Evolutionary conservation across 2,888 invertebrate species (phyloP).

Genomic region (Dryadula phaetusa): DNA sequence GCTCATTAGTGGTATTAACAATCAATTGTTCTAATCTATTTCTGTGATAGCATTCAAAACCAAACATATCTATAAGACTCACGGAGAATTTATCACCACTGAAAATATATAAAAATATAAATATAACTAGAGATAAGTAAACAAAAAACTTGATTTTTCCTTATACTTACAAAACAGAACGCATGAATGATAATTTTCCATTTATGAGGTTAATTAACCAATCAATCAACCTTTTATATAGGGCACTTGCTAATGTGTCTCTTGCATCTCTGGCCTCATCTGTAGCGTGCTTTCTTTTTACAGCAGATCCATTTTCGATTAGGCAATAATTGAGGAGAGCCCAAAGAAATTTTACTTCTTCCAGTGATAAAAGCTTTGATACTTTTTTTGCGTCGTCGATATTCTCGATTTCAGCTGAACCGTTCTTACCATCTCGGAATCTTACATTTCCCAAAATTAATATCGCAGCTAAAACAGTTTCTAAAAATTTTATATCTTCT

Average conservation of each 20-base stretch:
- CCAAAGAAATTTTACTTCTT: conserved; percentile 93
- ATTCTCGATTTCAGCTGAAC: conserved; percentile 89
- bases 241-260: conserved; percentile 92
- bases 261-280: conserved; percentile 93
- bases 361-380: conserved; percentile 89
- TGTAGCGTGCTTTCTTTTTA: conserved; percentile 87
- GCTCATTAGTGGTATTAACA: conserved; percentile 95
- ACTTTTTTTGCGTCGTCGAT: conserved; percentile 88
- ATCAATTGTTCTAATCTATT: conserved; percentile 95
- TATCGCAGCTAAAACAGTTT: conserved; percentile 89
- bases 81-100: conserved; percentile 94
- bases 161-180: conserved; percentile 93
- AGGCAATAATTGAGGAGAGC: conserved; percentile 94
- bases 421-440: conserved; percentile 87
- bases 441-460: conserved; percentile 91
- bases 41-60: conserved; percentile 95
- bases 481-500: conserved; percentile 88
- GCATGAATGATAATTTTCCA: conserved; percentile 91
- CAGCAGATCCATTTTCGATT: conserved; percentile 89
- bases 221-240: conserved; percentile 94
- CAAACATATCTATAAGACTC: conserved; percentile 94
- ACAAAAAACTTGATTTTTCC: not conserved
- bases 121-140: conserved; percentile 18
- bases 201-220: conserved; percentile 95
- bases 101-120: conserved; percentile 56